Percentiles rank a stretch among this genome's conserved stretches.
Conservation (phyloP, 2,888 invertebrate species). For the Chaetogeoica ovagalla region DNA sequence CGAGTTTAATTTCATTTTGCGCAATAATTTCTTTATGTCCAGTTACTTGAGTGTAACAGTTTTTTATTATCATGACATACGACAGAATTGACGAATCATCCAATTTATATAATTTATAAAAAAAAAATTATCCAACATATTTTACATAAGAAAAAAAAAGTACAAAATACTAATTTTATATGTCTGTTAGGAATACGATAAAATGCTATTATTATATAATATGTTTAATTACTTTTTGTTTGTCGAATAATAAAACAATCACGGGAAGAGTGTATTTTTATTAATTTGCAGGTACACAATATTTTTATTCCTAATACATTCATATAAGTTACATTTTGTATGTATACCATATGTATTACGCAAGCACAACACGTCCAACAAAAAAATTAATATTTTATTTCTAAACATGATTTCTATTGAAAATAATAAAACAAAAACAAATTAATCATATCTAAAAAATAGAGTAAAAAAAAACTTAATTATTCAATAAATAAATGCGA, state of each 20-base stretch:
- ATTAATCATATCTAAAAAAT: too few species aligned
- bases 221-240: neutral
- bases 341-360: too few species aligned
- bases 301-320: neutral
- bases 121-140: neutral
- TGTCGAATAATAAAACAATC: neutral
- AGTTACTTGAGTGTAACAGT: too few species aligned
- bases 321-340: conserved; percentile 3
- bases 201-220: too few species aligned
- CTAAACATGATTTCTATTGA: too few species aligned
- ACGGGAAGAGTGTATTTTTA: neutral
- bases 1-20: neutral
- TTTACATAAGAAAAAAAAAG: neutral
- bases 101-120: too few species aligned
- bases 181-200: neutral
- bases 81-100: neutral
- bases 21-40: too few species aligned
- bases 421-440: too few species aligned
- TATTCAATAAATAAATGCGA: too few species aligned
- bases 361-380: too few species aligned
- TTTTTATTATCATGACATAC: neutral
- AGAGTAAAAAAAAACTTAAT: too few species aligned
- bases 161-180: neutral
- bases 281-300: neutral
- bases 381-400: too few species aligned